phyloP scores from a whole-genome alignment of 1,140 invertebrate genomes.

The Drosophila asahinai region DNA sequence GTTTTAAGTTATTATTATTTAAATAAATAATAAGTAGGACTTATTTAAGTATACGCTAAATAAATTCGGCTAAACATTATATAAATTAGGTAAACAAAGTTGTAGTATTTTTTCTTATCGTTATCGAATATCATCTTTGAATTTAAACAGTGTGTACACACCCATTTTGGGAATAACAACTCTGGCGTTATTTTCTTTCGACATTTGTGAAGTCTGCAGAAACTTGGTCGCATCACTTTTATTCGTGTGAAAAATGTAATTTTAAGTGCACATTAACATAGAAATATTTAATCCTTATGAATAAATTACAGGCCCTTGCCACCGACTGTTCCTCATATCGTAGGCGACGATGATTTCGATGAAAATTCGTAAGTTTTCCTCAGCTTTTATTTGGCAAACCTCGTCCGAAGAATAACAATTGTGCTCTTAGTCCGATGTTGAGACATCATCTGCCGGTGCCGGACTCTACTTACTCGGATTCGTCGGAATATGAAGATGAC shows the following conservation, averaged over 20 bases:
- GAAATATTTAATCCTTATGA: background rate
- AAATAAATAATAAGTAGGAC: too few relatives aligned
- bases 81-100: too few relatives aligned
- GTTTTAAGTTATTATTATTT: too few relatives aligned
- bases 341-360: slow-evolving; percentile 51
- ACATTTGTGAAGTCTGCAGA: background rate
- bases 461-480: background rate
- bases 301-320: slow-evolving; percentile 29
- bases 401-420: background rate
- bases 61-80: too few relatives aligned
- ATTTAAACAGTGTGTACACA: slow-evolving; percentile 8
- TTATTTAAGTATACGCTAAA: too few relatives aligned
- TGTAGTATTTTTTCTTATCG: too few relatives aligned
- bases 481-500: background rate
- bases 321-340: slow-evolving; percentile 45
- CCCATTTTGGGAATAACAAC: background rate
- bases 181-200: background rate
- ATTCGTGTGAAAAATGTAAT: slow-evolving; percentile 10
- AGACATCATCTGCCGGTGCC: background rate
- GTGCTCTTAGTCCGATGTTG: background rate
- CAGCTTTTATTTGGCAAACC: background rate
- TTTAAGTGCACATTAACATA: too few relatives aligned
- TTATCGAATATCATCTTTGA: too few relatives aligned
- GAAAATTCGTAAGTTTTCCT: background rate
- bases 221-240: background rate